Base-by-base conservation (phyloP, 1,140 invertebrate species). In the Copidosoma floridanum region DNA sequence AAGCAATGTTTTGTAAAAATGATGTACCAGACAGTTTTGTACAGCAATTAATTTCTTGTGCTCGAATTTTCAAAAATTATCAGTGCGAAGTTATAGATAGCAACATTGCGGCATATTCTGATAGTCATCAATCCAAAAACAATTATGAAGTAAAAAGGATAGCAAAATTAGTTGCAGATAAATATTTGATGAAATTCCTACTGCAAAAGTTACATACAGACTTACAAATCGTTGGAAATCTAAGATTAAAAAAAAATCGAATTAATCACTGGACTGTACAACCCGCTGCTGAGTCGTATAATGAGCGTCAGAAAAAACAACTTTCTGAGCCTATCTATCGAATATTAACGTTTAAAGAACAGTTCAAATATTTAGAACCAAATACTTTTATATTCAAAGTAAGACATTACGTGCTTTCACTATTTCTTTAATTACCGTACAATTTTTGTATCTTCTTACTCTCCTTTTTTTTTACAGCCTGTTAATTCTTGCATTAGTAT, bases 1-100 rank as follows among this genome's bases (percentile, higher is more conserved):
- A 59, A 56, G 78, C 86, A 0, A 72, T 93, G 68, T 91, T 92
- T 73, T 68, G 78, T 3, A 69, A 82, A 37, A 69, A 82, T 3
- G 77, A 82, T 52, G 84, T 95, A 43, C 88, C 89, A 12, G 64
- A 78, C 1, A 70, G 71, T 41, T 94, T 93, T 71, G 61, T 93
- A 1, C 69, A 83, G n/a, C 86, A 90, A 73, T 79, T 94, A 20
- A 77, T 84, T 16, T 71, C 82, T 1, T 90, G 87, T 68, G 81
- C 83, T 1, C 69, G 79, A 23, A 83, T 85, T 67, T 93, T 89
- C 66, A 86, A 86, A 68, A 79, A 83, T 32, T 74, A 81, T 43
- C 90, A 91, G 68, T 84, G 84, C 54, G 69, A 81, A 61, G 83
- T 84, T 0, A 90, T 91, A 38, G 73, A 83, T 59, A 77, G 83